Percentiles rank a stretch among this genome's conserved stretches.
These are phyloP conservation scores for Agapornis canus DNA, from an alignment of 2,797 vertebrate genomes.

Conservation along the genomic window DNA sequence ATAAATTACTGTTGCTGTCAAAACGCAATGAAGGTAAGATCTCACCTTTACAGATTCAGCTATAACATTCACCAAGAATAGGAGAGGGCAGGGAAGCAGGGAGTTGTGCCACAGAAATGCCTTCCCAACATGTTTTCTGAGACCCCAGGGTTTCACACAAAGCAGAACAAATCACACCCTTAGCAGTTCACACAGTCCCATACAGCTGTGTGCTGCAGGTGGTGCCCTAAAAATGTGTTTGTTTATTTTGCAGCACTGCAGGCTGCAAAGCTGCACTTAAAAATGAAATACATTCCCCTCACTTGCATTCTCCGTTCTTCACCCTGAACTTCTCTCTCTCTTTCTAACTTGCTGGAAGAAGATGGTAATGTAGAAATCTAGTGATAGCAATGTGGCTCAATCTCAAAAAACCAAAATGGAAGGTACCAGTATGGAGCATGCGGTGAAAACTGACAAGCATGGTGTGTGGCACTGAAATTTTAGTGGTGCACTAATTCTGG, in stretches of 20 bases:
- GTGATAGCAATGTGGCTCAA: background rate
- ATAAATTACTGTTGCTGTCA: background rate
- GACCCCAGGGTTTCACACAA: constrained; percentile 44
- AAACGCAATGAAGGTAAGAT: background rate
- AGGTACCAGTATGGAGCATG: background rate
- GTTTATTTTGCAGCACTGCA: constrained; percentile 60
- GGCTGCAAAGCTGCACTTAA: constrained; percentile 42
- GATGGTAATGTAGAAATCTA: background rate
- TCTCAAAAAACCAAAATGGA: background rate
- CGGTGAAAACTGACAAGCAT: background rate
- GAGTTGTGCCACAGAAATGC: background rate
- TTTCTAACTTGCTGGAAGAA: background rate
- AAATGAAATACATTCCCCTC: background rate
- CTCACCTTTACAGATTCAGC: background rate
- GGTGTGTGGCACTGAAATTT: background rate
- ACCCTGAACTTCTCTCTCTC: background rate
- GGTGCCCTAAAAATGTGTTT: constrained; percentile 68
- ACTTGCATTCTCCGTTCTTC: background rate
- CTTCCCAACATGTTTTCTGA: constrained; percentile 27
- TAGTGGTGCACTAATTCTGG: background rate
- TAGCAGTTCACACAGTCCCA: constrained; percentile 41
- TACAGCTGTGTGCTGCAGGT: constrained; percentile 69
- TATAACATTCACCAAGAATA: background rate
- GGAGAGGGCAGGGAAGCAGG: background rate
- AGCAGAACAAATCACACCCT: constrained; percentile 63